phyloP scores from a whole-genome alignment of 2,113 vertebrate species.

The Mesembrinibis cayennensis region DNA sequence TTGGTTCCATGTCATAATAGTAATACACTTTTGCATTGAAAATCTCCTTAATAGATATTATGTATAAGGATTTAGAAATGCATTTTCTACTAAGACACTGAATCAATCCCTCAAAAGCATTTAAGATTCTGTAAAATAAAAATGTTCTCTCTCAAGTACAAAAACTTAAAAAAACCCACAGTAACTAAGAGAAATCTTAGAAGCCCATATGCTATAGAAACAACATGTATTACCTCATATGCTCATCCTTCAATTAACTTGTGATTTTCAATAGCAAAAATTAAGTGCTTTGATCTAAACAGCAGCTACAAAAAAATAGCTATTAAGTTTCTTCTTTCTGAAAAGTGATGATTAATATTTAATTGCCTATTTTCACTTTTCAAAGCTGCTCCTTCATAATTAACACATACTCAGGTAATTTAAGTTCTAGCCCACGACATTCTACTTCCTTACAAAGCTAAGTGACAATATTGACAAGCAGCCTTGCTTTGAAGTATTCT shows the following conservation, averaged over 20 bases:
- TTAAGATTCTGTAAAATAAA: background rate
- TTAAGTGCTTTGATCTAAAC: constrained; percentile 20
- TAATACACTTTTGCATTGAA: background rate
- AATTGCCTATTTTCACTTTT: constrained; percentile 29
- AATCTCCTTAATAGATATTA: background rate
- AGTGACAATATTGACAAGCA: background rate
- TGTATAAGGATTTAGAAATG: background rate
- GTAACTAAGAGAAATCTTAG: background rate
- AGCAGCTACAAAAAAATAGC: background rate
- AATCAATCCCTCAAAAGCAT: background rate
- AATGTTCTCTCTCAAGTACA: background rate
- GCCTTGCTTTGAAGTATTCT: background rate
- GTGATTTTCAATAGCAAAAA: background rate
- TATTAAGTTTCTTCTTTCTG: background rate
- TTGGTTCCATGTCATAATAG: background rate
- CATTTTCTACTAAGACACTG: background rate
- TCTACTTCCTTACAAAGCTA: background rate
- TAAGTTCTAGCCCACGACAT: background rate
- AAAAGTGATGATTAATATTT: background rate
- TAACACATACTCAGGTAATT: constrained; percentile 4
- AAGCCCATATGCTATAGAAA: background rate
- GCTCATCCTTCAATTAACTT: constrained; percentile 1
- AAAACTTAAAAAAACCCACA: background rate
- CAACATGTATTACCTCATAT: background rate
- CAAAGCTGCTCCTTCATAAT: background rate